Evolutionary conservation across 2,113 vertebrate genomes (phyloP), one percentile per base, ranked within the genome.

Genomic region (Struthio camelus): DNA sequence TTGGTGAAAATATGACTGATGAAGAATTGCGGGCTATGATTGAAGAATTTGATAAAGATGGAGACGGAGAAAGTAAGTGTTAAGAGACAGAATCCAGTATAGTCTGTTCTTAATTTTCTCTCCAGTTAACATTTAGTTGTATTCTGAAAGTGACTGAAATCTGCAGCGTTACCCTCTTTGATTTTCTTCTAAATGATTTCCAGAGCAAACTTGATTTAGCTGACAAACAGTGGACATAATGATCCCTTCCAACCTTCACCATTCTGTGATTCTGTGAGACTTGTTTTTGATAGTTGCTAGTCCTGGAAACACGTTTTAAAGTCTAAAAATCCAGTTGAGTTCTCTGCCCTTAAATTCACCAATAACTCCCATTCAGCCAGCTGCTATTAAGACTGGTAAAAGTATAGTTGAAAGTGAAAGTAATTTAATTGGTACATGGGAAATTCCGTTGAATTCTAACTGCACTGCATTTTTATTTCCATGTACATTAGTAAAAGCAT

Each of bases 1-100:
- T 99, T 32, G 99, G 99, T 64, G 99, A 99, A 97, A 99, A 99
- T 87, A 98, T 99, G 97, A 98, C 98, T n/a, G 99, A 99, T 93
- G 99, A 99, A 95, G 99, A 99, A 91, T 98, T 99, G 34, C 98
- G 99, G 32, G 98, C 99, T 96, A 99, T 99, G 99, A 99, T 99
- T 80, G 99, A 99, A 95, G 99, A 99, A 97, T 99, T 99, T 88
- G 99, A 99, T 97, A 98, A 98, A 11, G 99, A 99, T 73, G 99
- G 99, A 94, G 99, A 99, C 80, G 99, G 99, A 89, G 99, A 99
- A 97, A 99, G 99, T 99, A 98, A 34, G 99, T 98, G 32, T 56
- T 91, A 54, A 75, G 61, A 90, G 88, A 76, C 22, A 70, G 67
- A 84, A 28, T 0, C 42, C 14, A 7, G 2, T 40, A 25, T 40